Percentiles rank a stretch among this genome's conserved stretches.
Conservation (phyloP, 2,797 vertebrate species). For the Steatocranus sp. region DNA sequence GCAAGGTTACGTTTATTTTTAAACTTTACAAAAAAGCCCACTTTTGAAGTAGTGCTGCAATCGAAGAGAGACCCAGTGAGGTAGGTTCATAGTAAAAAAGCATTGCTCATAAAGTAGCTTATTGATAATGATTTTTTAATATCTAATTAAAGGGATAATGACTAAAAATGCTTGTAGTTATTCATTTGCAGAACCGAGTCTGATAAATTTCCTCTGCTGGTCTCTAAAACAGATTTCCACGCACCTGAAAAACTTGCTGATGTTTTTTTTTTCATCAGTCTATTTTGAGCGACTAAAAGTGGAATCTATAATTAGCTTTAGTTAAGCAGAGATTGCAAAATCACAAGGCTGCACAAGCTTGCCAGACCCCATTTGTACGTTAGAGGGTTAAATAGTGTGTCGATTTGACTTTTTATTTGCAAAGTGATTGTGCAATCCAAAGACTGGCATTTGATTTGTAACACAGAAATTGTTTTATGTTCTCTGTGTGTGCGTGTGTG, state of each 20-base stretch:
- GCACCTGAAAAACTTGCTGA: not conserved
- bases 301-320: conserved; percentile 21
- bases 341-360: not conserved
- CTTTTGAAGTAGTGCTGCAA: conserved; percentile 8
- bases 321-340: conserved; percentile 19
- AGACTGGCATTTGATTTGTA: not conserved
- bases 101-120: not conserved
- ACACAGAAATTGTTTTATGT: not conserved
- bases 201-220: not conserved
- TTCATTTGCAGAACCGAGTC: not conserved
- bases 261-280: not conserved
- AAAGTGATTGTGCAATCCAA: conserved; percentile 10
- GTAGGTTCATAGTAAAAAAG: not conserved
- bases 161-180: not conserved
- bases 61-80: not conserved
- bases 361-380: not conserved
- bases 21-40: conserved; percentile 15
- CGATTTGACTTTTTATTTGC: not conserved
- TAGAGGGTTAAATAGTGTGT: not conserved
- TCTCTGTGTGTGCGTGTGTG: not conserved
- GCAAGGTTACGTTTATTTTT: conserved; percentile 45
- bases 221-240: not conserved
- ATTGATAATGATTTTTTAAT: not conserved
- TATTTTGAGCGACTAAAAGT: conserved; percentile 10
- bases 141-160: conserved; percentile 7